Evolutionary conservation across 2,113 vertebrate genomes (phyloP).

Genomic region (Nothocercus julius): DNA sequence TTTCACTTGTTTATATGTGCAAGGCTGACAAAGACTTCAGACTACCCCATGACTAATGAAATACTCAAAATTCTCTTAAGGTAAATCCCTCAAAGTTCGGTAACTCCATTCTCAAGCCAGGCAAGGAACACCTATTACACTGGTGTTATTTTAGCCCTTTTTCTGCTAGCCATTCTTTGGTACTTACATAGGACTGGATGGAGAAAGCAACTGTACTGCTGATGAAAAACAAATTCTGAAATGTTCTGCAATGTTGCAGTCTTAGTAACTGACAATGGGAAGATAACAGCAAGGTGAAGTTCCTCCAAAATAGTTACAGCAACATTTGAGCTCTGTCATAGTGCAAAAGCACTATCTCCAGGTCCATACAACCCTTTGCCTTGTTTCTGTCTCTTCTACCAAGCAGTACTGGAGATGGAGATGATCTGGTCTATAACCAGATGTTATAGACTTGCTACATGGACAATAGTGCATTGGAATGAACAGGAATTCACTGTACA

Average conservation of each 20-base stretch:
- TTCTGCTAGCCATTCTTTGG: background rate
- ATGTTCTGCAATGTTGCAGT: background rate
- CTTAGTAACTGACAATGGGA: background rate
- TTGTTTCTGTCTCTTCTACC: background rate
- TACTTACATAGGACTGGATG: background rate
- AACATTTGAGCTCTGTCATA: background rate
- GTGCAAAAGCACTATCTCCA: background rate
- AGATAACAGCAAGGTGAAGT: background rate
- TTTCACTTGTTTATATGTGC: background rate
- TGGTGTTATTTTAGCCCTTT: background rate
- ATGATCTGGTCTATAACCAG: too few species aligned
- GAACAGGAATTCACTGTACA: background rate
- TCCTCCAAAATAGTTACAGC: background rate
- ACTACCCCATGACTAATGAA: background rate
- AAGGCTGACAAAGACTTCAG: background rate
- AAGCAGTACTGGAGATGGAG: background rate
- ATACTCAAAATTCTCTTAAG: background rate
- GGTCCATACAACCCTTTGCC: background rate
- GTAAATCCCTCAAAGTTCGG: background rate
- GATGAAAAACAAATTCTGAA: background rate
- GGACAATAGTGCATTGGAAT: background rate
- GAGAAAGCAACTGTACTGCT: background rate
- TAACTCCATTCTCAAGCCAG: background rate
- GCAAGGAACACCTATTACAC: background rate
- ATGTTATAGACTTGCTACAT: background rate